These are phyloP conservation scores for Bellardia pandia DNA, from an alignment of 2,888 invertebrate genomes.

Conservation along the genomic window DNA sequence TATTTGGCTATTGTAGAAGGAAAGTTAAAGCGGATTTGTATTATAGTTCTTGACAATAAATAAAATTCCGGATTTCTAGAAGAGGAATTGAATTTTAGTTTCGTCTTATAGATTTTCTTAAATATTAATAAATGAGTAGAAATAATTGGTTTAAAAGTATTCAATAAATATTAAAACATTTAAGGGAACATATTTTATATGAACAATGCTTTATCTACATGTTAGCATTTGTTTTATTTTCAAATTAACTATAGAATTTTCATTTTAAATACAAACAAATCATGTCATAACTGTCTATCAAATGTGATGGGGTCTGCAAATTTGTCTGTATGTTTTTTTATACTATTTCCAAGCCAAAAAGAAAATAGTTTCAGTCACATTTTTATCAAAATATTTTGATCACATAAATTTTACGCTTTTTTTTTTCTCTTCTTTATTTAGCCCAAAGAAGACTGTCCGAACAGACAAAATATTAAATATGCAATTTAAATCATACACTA, in stretches of 20 bases:
- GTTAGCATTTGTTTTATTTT: not conserved
- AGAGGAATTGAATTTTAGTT: too few relatives aligned
- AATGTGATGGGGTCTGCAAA: conserved; percentile 12
- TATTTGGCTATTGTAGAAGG: too few relatives aligned
- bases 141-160: too few relatives aligned
- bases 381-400: conserved; percentile 56
- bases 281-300: conserved; percentile 44
- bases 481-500: not conserved
- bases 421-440: not conserved
- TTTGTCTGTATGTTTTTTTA: conserved; percentile 4
- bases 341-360: not conserved
- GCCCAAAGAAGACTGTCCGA: not conserved
- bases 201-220: not conserved
- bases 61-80: too few relatives aligned
- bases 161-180: too few relatives aligned
- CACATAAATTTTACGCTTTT: not conserved
- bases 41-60: too few relatives aligned
- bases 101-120: too few relatives aligned
- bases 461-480: not conserved
- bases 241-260: too few relatives aligned
- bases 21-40: too few relatives aligned
- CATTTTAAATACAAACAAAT: not conserved
- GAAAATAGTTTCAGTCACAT: conserved; percentile 24
- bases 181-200: too few relatives aligned
- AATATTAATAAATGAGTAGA: too few relatives aligned